A percentile compares a stretch with the other conserved stretches of the same genome.
phyloP scores from a whole-genome alignment of 2,113 vertebrate genomes.

The Piprites chloris region DNA sequence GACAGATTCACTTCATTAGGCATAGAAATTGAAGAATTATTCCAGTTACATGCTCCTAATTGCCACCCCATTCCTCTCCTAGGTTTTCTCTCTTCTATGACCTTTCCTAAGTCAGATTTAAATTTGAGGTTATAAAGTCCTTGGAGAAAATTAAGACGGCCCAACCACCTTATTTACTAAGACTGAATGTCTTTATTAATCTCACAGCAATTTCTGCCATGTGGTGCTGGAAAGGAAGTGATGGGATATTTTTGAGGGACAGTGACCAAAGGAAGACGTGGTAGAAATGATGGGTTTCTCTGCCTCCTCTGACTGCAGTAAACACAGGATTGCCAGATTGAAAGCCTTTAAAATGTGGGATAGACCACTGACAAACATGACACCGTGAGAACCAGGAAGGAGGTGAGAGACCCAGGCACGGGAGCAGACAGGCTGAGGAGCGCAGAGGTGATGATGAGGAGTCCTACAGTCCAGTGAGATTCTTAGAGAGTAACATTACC shows the following conservation, averaged over 20 bases:
- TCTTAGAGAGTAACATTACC: not conserved
- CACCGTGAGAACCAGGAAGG: not conserved
- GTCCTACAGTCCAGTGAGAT: accelerated
- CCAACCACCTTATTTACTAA: not conserved
- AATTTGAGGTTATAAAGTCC: slow-evolving; percentile 1
- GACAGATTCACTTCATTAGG: slow-evolving; percentile 30
- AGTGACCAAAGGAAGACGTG: accelerated
- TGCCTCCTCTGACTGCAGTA: not conserved
- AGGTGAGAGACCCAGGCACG: not conserved
- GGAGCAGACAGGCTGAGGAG: accelerated
- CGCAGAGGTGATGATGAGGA: not conserved
- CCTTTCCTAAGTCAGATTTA: slow-evolving; percentile 17
- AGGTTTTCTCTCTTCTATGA: not conserved
- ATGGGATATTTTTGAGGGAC: not conserved
- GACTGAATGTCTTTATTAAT: not conserved
- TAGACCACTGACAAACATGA: not conserved
- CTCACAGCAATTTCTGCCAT: not conserved
- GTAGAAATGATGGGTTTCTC: not conserved
- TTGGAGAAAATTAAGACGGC: not conserved
- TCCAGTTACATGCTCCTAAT: slow-evolving; percentile 43
- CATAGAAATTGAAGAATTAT: slow-evolving; percentile 56
- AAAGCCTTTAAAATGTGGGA: not conserved
- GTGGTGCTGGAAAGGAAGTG: not conserved
- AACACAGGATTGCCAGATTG: not conserved
- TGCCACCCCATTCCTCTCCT: not conserved